Evolutionary conservation across 2,797 vertebrate species (phyloP).

Genomic region (Pipistrellus pygmaeus): DNA sequence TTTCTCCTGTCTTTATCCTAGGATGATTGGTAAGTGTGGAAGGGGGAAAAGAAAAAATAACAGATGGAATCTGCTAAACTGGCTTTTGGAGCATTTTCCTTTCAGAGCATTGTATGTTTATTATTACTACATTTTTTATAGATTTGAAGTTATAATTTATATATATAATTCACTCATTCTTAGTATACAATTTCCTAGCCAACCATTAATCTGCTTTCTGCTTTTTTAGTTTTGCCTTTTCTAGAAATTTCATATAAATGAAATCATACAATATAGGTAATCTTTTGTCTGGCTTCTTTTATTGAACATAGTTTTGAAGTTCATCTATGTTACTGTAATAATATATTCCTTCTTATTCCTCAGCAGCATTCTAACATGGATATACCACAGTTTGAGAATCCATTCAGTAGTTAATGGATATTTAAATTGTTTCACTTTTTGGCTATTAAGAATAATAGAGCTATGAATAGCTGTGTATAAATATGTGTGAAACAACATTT

Average conservation of each 20-base stretch:
- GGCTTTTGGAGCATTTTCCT: not conserved
- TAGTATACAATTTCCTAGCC: not conserved
- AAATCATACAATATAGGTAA: not conserved
- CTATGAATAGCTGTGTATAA: not conserved
- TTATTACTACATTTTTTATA: constrained; percentile 41
- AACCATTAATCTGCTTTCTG: constrained; percentile 25
- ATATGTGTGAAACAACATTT: not conserved
- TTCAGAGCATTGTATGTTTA: not conserved
- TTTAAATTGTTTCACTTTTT: constrained; percentile 21
- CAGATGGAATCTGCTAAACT: constrained; percentile 1
- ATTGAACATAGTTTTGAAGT: constrained; percentile 22
- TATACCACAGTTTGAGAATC: not conserved
- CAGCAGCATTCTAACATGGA: not conserved
- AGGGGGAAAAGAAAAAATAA: not conserved
- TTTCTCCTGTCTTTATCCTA: constrained; percentile 46
- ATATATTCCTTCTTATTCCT: constrained; percentile 24
- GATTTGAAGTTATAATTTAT: constrained; percentile 27
- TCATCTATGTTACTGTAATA: not conserved
- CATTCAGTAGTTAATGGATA: constrained; percentile 16
- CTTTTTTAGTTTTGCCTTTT: constrained; percentile 31
- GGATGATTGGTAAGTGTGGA: not conserved
- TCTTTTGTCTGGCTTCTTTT: constrained; percentile 30
- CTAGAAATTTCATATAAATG: constrained; percentile 55
- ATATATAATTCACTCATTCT: not conserved
- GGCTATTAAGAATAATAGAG: not conserved